These are phyloP conservation scores for Agapostemon virescens DNA, from an alignment of 2,888 invertebrate species.

Conservation along the genomic window DNA sequence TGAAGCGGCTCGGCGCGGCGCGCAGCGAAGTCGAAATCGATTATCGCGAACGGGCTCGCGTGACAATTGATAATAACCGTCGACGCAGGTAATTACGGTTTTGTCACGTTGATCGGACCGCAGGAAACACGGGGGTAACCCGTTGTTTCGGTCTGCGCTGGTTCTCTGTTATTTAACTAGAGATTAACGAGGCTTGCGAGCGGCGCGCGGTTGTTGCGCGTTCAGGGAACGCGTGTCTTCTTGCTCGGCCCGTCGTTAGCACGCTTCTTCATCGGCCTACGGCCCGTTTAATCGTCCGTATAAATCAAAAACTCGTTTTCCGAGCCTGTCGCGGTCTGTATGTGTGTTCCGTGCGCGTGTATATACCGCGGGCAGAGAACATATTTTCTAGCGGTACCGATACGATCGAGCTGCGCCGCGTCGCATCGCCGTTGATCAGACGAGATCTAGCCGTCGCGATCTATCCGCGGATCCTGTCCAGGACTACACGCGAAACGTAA, in stretches of 20 bases:
- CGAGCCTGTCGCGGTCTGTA: neutral
- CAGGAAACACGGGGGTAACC: conserved; percentile 63
- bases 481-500: conserved; percentile 13
- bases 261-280: conserved; percentile 7
- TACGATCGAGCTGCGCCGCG: conserved; percentile 14
- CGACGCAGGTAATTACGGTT: conserved; percentile 68
- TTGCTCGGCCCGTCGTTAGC: conserved; percentile 8
- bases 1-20: conserved; percentile 5
- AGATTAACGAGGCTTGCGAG: conserved; percentile 52
- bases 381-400: neutral
- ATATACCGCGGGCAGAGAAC: neutral
- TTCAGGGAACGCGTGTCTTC: conserved; percentile 21
- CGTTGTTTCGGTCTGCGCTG: conserved; percentile 62
- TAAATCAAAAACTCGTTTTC: conserved; percentile 22
- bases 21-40: conserved; percentile 65
- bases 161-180: conserved; percentile 63
- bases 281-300: conserved; percentile 21
- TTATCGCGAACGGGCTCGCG: conserved; percentile 63
- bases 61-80: conserved; percentile 69
- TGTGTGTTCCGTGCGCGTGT: neutral
- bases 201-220: neutral
- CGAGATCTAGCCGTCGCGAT: neutral
- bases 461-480: neutral
- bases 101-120: conserved; percentile 67
- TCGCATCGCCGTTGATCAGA: neutral